Evolutionary conservation across 2,888 invertebrate species (phyloP).

Genomic region (Galerucella pusilla): DNA sequence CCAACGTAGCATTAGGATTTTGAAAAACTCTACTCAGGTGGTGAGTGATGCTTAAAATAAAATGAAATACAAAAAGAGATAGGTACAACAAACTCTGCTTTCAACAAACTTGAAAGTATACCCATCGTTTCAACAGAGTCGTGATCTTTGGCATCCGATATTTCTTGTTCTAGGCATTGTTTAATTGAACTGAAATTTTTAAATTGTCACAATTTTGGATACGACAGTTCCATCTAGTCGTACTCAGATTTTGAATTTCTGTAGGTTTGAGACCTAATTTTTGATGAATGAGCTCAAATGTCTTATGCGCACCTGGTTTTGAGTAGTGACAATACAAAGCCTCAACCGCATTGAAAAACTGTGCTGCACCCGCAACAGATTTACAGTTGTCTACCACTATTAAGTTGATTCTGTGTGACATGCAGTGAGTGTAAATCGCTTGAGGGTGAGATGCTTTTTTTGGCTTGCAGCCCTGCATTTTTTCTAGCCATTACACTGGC

Average conservation of each 20-base stretch:
- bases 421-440: constrained; percentile 22
- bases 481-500: constrained; percentile 44
- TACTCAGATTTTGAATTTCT: constrained; percentile 38
- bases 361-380: constrained; percentile 6
- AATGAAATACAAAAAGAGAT: constrained; percentile 12
- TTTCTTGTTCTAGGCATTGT: constrained; percentile 24
- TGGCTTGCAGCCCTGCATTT: constrained; percentile 37
- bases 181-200: constrained; percentile 32
- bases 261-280: constrained; percentile 30
- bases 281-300: constrained; percentile 31
- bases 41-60: constrained; percentile 9
- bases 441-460: constrained; percentile 27
- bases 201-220: constrained; percentile 34
- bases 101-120: not conserved
- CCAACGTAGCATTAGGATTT: constrained; percentile 9
- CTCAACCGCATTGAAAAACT: constrained; percentile 39
- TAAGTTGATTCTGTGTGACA: not conserved
- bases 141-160: constrained; percentile 8
- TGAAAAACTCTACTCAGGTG: constrained; percentile 15
- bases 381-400: too few relatives aligned
- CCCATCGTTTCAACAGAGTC: constrained; percentile 23
- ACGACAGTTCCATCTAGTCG: constrained; percentile 41
- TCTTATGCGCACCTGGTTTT: constrained; percentile 35
- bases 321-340: constrained; percentile 42
- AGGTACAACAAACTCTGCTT: not conserved